These are phyloP conservation scores for Psammodynastes pulverulentus DNA, from an alignment of 2,113 vertebrate species.

Conservation along the genomic window DNA sequence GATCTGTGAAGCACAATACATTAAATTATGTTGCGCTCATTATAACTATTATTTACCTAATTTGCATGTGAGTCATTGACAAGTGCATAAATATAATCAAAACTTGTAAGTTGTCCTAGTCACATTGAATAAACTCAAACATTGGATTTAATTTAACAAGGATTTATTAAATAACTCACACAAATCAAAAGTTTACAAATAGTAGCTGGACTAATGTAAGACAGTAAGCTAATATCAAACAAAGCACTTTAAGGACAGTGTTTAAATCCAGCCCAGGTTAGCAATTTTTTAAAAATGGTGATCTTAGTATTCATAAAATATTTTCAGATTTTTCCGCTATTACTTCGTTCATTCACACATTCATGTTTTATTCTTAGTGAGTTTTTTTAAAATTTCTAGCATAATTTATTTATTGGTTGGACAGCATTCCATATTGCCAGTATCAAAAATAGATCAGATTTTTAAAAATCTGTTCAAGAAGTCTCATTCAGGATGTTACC, in stretches of 20 bases:
- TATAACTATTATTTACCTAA: not conserved
- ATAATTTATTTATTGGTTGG: not conserved
- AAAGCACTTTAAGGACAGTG: not conserved
- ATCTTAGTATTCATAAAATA: not conserved
- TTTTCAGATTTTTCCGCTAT: not conserved
- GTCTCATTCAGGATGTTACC: not conserved
- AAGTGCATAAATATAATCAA: not conserved
- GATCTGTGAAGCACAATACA: not conserved
- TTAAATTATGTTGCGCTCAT: not conserved
- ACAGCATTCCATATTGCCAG: not conserved
- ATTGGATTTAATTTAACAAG: not conserved
- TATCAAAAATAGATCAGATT: not conserved
- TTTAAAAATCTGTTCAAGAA: not conserved
- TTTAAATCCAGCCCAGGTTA: not conserved
- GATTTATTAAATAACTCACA: not conserved
- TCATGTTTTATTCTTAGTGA: not conserved
- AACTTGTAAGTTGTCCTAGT: not conserved
- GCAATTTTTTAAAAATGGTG: not conserved
- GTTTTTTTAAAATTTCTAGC: not conserved
- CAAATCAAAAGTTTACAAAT: not conserved
- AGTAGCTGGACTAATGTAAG: not conserved
- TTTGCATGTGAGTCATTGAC: not conserved
- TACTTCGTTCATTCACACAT: not conserved
- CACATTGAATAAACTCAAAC: not conserved
- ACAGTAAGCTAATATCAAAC: not conserved